A percentile compares a stretch with the other conserved stretches of the same genome.
These are phyloP conservation scores for Chloroceryle aenea DNA, from an alignment of 2,113 vertebrate species.

Conservation along the genomic window DNA sequence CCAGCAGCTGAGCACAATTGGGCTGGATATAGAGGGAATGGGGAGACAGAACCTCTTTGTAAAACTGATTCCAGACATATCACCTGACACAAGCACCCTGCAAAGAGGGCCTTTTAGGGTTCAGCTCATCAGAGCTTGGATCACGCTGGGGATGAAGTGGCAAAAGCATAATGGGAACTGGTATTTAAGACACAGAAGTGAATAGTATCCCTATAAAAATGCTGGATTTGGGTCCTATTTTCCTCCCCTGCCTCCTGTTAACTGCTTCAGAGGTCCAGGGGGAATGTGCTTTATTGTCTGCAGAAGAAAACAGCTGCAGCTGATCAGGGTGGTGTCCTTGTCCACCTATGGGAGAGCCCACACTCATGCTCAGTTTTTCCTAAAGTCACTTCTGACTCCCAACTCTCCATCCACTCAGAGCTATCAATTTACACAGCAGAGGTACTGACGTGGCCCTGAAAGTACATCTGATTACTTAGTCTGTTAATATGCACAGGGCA, in stretches of 20 bases:
- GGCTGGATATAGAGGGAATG: not conserved
- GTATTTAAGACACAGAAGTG: not conserved
- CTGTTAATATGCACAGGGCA: not conserved
- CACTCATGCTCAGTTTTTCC: not conserved
- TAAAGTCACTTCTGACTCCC: not conserved
- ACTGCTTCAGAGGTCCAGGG: not conserved
- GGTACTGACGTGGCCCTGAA: not conserved
- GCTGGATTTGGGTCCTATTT: not conserved
- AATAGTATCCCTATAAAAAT: not conserved
- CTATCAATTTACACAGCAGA: not conserved
- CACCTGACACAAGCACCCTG: not conserved
- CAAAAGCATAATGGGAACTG: not conserved
- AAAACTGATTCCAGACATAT: constrained; percentile 24
- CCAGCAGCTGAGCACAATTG: constrained; percentile 20
- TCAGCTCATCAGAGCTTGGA: not conserved
- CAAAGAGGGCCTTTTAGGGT: not conserved
- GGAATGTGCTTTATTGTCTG: not conserved
- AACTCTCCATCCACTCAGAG: not conserved
- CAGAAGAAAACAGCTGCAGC: not conserved
- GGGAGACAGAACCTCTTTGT: not conserved
- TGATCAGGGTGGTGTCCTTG: not conserved
- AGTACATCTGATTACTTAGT: not conserved
- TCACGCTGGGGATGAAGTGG: not conserved
- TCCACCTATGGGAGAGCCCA: not conserved
- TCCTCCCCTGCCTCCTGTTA: not conserved